Evolutionary conservation across 2,888 invertebrate genomes (phyloP), one percentile per base, ranked within the genome.

Genomic region (Tricholauxania praeusta): DNA sequence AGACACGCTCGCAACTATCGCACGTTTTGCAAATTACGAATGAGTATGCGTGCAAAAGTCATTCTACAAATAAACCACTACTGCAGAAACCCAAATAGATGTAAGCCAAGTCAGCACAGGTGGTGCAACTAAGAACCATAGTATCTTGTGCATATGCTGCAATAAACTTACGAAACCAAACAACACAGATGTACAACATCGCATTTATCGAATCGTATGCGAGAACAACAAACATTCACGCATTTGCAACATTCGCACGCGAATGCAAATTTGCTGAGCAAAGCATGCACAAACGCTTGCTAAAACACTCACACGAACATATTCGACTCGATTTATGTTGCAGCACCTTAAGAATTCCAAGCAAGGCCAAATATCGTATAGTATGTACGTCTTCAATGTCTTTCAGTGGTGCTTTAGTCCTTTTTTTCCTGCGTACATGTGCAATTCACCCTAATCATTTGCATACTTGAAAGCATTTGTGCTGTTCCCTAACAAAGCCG

Each of bases 391-490:
- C n/a, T n/a, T 39, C 39, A 39, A 39, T 10, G 39, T 39, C 39
- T 39, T 39, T 39, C 39, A 10, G 39, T n/a, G n/a, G n/a, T 39
- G 39, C 39, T 39, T 39, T 39, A 39, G 39, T 39, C 39, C 39
- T 39, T 39, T 39, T 39, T 1, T 10, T 10, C 10, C 7, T 39
- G 8, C 2, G 39, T 10, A 10, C 10, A 10, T 39, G 39, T 39
- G 39, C 10, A 10, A 1, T 39, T 7, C 39, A 39, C 39, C 39
- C 39, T 39, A 39, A 32, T 69, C 69, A 69, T 69, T 69, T 69
- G 69, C 69, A 69, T 69, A 52, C 69, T 52, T 49, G 69, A 49
- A 67, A 55, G 57, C 69, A 69, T 49, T 60, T 60, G 19, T 14
- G 48, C 28, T 12, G 10, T 5, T 15, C 49, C 15, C 49, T 19